These are phyloP conservation scores for Whitmania pigra DNA, from an alignment of 1,140 invertebrate species.

Conservation along the genomic window DNA sequence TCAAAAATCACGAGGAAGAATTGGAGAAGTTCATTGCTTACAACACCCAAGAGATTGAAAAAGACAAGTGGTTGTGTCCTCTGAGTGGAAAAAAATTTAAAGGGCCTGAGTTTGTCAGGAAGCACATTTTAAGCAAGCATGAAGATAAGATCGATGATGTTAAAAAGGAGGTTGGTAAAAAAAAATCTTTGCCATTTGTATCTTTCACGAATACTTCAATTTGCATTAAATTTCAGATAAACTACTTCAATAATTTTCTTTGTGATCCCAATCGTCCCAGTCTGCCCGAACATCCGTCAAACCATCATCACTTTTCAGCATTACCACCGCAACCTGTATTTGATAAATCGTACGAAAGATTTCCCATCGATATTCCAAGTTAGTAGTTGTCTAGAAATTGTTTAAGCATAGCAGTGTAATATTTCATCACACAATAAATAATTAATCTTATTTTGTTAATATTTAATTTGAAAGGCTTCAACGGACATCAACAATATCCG, in stretches of 20 bases:
- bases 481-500: too few species aligned
- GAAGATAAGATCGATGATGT: conserved; percentile 91
- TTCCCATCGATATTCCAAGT: too few species aligned
- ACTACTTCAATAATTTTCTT: conserved; percentile 96
- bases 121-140: conserved; percentile 97
- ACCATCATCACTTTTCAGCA: conserved; percentile 29
- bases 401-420: too few species aligned
- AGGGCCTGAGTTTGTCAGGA: conserved; percentile 93
- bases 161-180: conserved; percentile 62
- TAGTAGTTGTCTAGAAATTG: too few species aligned
- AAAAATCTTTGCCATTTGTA: not conserved
- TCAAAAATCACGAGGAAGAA: too few species aligned
- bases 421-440: too few species aligned
- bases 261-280: conserved; percentile 85
- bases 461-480: too few species aligned
- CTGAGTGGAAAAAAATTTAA: conserved; percentile 98
- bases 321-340: conserved; percentile 5
- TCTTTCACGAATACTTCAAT: not conserved
- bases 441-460: too few species aligned
- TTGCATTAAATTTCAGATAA: conserved; percentile 36
- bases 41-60: conserved; percentile 75
- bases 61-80: conserved; percentile 97
- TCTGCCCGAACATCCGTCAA: conserved; percentile 72
- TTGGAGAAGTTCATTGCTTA: conserved; percentile 1
- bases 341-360: too few species aligned